These are phyloP conservation scores for Pammene fasciana DNA, from an alignment of 2,888 invertebrate species.

Conservation along the genomic window DNA sequence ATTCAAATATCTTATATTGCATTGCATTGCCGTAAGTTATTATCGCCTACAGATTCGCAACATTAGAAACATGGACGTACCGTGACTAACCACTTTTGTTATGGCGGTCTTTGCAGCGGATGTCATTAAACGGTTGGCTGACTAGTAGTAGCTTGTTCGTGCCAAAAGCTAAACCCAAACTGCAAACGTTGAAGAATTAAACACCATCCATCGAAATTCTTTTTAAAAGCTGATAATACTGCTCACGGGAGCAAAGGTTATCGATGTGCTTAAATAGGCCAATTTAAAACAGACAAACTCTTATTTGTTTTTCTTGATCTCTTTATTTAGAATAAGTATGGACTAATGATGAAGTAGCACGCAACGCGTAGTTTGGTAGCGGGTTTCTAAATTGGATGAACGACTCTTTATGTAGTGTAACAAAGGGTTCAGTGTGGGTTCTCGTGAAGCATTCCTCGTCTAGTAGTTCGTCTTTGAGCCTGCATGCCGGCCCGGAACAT, in stretches of 20 bases:
- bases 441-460: constrained; percentile 29
- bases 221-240: background rate
- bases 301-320: constrained; percentile 3
- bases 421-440: constrained; percentile 36
- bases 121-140: constrained; percentile 49
- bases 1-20: constrained; percentile 1
- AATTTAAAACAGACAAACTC: background rate
- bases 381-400: constrained; percentile 28
- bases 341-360: constrained; percentile 12
- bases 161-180: constrained; percentile 25
- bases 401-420: constrained; percentile 24
- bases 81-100: constrained; percentile 43
- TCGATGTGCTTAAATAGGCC: background rate
- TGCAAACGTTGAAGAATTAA: background rate
- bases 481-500: constrained; percentile 13
- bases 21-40: constrained; percentile 18
- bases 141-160: constrained; percentile 28
- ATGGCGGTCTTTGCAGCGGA: constrained; percentile 45
- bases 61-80: constrained; percentile 36
- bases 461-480: constrained; percentile 34
- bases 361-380: constrained; percentile 34
- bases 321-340: background rate
- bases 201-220: no score
- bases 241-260: constrained; percentile 2
- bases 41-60: constrained; percentile 43